Conservation (phyloP, 2,888 invertebrate genomes). For the Sphaerolaimus hirsutus region DNA sequence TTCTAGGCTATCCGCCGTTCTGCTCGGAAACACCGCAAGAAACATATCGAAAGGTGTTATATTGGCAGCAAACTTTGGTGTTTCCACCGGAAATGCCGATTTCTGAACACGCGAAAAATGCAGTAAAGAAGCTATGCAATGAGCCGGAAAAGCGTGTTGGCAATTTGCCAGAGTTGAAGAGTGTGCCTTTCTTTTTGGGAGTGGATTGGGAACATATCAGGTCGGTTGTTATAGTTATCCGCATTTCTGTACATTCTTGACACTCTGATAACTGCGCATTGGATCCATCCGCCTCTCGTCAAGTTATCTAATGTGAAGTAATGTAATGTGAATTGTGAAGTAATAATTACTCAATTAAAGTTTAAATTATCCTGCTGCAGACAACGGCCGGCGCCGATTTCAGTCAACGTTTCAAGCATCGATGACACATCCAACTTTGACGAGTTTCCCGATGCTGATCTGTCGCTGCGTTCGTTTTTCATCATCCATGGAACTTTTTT, state of each 20-base stretch:
- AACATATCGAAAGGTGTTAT: slow-evolving; percentile 90
- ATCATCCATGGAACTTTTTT: no score
- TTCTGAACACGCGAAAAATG: slow-evolving; percentile 58
- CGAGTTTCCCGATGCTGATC: slow-evolving; percentile 95
- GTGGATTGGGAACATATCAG: slow-evolving; percentile 98
- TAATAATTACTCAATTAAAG: neutral
- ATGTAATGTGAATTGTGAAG: no score
- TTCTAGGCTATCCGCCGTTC: slow-evolving; percentile 76
- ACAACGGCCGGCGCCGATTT: slow-evolving; percentile 80
- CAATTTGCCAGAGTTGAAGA: slow-evolving; percentile 64
- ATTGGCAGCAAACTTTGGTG: slow-evolving; percentile 88
- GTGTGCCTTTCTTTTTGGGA: slow-evolving; percentile 63
- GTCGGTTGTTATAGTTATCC: slow-evolving; percentile 14
- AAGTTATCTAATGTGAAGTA: no score
- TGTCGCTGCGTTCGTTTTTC: slow-evolving; percentile 88
- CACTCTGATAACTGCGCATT: neutral
- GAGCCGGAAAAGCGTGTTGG: neutral
- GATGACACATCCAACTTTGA: slow-evolving; percentile 99
- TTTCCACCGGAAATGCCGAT: slow-evolving; percentile 99
- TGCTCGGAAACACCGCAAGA: slow-evolving; percentile 95
- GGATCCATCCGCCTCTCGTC: no score
- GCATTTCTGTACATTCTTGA: neutral
- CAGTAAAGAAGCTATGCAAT: slow-evolving; percentile 11
- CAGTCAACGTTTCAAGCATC: slow-evolving; percentile 87
- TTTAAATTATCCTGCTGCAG: neutral